Evolutionary conservation across 2,888 invertebrate species (phyloP), one percentile per base, ranked within the genome.

Genomic region (Chaetogeoica ovagalla): DNA sequence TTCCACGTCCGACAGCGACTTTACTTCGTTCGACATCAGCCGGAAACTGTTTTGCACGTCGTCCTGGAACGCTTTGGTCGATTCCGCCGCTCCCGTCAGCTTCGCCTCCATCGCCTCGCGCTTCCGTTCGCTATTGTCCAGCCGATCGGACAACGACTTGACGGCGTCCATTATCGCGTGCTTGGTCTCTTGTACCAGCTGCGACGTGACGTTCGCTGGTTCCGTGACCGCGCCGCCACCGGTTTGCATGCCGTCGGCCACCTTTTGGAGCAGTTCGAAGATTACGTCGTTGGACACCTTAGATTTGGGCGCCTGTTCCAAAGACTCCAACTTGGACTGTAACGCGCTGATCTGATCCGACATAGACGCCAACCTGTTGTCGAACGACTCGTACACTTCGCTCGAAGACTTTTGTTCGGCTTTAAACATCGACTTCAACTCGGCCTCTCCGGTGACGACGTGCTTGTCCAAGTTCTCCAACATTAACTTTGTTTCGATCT

Each of bases 1-100:
- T 85, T 94, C 94, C 81, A 92, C 90, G 85, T 92, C 93, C 3
- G 90, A 88, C 74, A 95, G 87, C 4, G 89, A 85, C 91, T 90
- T 55, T 86, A 87, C 70, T 86, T 86, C 86, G 7, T 83, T 84
- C 81, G 89, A 89, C 19, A 90, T 87, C 48, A 89, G 86, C 68
- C 87, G 87, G 83, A 89, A 87, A 0, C 88, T 87, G 81, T 90
- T 89, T n/a, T 88, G 88, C 68, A 91, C 85, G 82, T 89, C 89
- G 11, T 86, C 85, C 84, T 88, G 90, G 82, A 89, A 89, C 81
- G 87, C 89, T 83, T 89, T 90, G 3, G 89, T 87, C 86, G 90
- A 85, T 0, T 87, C 86, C 84, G 89, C 87, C 84, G 89, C 88
- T 83, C 89, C 89, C 59, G 90, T 89, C 19, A 92, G 86, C 63